Evolutionary conservation across 92 coral and sea anemone genomes (phyloP), one percentile per base, ranked within the genome.

Genomic region (Actinostola sp.): DNA sequence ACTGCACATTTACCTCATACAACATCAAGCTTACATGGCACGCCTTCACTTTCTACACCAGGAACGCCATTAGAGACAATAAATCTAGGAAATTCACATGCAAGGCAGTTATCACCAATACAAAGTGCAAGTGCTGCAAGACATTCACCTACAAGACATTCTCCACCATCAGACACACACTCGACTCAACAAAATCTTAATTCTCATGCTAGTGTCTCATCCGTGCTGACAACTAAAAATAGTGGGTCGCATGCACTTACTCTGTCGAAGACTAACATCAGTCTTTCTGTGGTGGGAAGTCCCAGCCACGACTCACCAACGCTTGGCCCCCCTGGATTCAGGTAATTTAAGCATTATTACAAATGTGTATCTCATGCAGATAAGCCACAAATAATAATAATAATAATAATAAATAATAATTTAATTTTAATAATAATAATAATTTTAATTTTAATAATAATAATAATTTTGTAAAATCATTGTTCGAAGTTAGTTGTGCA

Each of bases 21-120:
- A 19, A 65, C 82, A 17, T 38, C 84, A 20, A 45, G 20, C 9
- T 87, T 76, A 70, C 83, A 87, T 24, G 73, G 79, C 35, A 76
- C 82, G 6, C 59, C 88, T 0, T 88, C 87, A 20, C 79, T 77
- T 6, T 74, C 96, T 9, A 76, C 88, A 26, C 86, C 96, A 6
- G 73, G 86, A 23, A 70, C 91, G 0, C 85, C 92, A 1, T 67
- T 84, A 60, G 98, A 91, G 34, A 80, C 92, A 38, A 78, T 61
- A 52, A 81, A 81, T 20, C 62, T 70, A 32, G 92, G 89, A 24
- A 83, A 72, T 61, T 69, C 87, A 13, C 87, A 90, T 48, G 96
- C 84, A 17, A 83, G 89, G 62, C 96, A 90, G 67, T 69, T 90
- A 70, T 90, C 96, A 6, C 96, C 96, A 7, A 90, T 90, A 51